Percentiles rank a stretch among this genome's conserved stretches.
Evolutionary conservation across 2,888 invertebrate species (phyloP).

Genomic region (Drosophila buzzatii): DNA sequence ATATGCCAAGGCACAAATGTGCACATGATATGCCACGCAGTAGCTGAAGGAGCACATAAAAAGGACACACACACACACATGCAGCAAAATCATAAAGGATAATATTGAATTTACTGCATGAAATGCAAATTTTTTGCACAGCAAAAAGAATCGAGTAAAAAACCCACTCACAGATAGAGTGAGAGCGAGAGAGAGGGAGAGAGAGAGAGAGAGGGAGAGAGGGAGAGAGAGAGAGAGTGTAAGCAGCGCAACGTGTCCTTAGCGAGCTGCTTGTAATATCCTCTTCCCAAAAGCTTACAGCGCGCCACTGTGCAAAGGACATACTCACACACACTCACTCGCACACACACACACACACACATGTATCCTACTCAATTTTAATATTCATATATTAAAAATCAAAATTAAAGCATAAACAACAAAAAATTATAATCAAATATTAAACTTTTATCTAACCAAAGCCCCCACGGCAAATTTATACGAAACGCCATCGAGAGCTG

Average conservation of each 20-base stretch:
- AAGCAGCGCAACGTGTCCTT: neutral
- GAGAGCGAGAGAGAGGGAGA: neutral
- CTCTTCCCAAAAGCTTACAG: constrained; percentile 15
- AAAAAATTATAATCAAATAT: constrained; percentile 17
- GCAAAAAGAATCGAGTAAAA: constrained; percentile 24
- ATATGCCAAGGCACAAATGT: constrained; percentile 62
- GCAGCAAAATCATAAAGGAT: constrained; percentile 70
- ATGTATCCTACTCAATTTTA: neutral
- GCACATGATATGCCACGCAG: constrained; percentile 62
- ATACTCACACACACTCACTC: neutral
- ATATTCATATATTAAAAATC: constrained; percentile 24
- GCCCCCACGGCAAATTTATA: neutral
- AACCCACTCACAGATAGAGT: neutral
- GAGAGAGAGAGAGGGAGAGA: too few relatives aligned
- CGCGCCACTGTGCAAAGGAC: neutral
- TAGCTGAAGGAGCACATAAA: constrained; percentile 41
- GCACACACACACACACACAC: neutral
- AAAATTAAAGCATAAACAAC: constrained; percentile 26
- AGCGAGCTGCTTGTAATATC: constrained; percentile 30
- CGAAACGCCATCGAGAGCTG: neutral
- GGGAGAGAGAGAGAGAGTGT: neutral
- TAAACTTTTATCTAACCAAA: constrained; percentile 12
- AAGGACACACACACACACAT: constrained; percentile 28
- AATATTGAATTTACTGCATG: constrained; percentile 78
- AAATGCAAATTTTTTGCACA: constrained; percentile 71